Evolutionary conservation across 2,797 vertebrate species (phyloP).

Genomic region (Pteropus rufus): DNA sequence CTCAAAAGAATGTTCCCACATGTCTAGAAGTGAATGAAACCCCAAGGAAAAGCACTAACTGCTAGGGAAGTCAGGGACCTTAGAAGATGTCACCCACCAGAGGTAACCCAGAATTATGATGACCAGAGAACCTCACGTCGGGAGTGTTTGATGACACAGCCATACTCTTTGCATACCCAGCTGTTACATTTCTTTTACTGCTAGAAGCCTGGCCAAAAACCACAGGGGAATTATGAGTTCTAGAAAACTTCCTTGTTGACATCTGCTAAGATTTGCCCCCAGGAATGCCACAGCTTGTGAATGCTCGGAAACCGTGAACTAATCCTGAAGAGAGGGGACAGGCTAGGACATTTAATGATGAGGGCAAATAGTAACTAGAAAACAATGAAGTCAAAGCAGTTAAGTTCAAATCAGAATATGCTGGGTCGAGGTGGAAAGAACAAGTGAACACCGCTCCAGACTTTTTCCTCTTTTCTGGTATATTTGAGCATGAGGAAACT

Average conservation of each 20-base stretch:
- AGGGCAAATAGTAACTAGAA: slow-evolving; percentile 2
- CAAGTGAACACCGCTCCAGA: background rate
- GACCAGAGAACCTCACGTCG: background rate
- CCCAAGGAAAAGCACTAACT: background rate
- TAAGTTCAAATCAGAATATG: slow-evolving; percentile 35
- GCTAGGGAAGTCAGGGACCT: background rate
- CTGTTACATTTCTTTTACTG: background rate
- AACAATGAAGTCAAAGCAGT: slow-evolving; percentile 3
- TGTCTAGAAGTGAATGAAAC: background rate
- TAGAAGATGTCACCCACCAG: slow-evolving; percentile 13
- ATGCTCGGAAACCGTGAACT: background rate
- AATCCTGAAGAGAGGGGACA: slow-evolving; percentile 42
- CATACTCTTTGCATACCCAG: background rate
- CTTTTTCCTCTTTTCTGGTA: background rate
- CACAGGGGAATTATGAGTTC: background rate
- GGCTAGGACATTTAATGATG: slow-evolving; percentile 14
- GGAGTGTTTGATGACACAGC: slow-evolving; percentile 32
- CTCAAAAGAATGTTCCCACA: slow-evolving; percentile 9
- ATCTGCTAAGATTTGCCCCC: background rate
- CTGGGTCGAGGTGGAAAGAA: background rate
- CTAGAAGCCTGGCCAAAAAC: background rate
- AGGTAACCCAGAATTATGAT: background rate
- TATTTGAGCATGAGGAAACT: background rate
- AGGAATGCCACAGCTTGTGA: background rate
- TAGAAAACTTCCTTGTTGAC: slow-evolving; percentile 28